Evolutionary conservation across 2,113 vertebrate species (phyloP), one percentile per base, ranked within the genome.

Genomic region (Indicator indicator): DNA sequence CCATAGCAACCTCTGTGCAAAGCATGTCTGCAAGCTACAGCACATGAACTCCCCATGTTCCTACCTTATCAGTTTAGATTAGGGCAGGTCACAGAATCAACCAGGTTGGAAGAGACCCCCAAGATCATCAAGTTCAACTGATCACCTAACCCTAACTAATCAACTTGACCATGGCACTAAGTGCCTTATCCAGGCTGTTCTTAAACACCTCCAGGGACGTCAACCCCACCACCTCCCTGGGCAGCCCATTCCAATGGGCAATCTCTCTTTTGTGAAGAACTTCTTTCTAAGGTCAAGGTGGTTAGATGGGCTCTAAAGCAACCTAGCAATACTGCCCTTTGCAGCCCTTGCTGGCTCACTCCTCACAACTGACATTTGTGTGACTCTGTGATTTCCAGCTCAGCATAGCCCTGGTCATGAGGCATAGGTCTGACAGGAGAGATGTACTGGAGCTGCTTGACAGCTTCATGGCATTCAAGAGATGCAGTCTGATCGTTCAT

Each of bases 321-420:
- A 21, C 9, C 0, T 1, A 72, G 36, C 4, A 44, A 23, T 21
- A 18, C 1, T 79, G n/a, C 23, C 23, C 4, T 85, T 28, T 42
- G 40, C 17, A 63, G 36, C 27, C 16, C n/a, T 67, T 32, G 11
- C 21, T 59, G 59, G 9, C 27, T 86, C 36, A 23, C 9, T 67
- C 55, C 38, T 88, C 30, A 18, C 27, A 44, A 18, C 8, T 75
- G 28, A 21, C 6, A 7, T 46, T 73, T 62, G 8, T 23, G 38
- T 85, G 20, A 38, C 18, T 50, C 27, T 52, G 27, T 33, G 10
- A 16, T 81, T 88, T 81, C 69, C 67, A 84, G 16, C n/a, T 89
- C 56, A 30, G 30, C 6, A 1, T 32, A 36, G 23, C 23, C 44
- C 23, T 75, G 27, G 9, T 54, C n/a, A 16, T 16, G 40, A 73